Evolutionary conservation across 53 echinoderm and acorn worm genomes (phyloP), one percentile per base, ranked within the genome.

Genomic region (Zoroaster sp.): DNA sequence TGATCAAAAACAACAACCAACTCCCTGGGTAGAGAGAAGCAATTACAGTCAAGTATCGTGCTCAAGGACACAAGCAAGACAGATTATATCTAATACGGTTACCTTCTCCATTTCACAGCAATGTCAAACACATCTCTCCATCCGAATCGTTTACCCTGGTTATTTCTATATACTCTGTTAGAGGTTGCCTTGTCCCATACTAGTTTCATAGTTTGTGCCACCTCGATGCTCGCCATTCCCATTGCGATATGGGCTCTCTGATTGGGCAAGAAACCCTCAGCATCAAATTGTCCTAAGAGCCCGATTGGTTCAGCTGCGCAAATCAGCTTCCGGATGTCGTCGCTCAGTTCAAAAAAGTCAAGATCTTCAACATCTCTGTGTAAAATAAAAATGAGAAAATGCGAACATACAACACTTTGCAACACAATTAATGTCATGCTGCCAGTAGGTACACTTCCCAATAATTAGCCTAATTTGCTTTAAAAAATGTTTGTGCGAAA

Each of bases 71-170:
- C n/a, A n/a, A n/a, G n/a, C n/a, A n/a, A n/a, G n/a, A n/a, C n/a
- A n/a, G n/a, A n/a, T n/a, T n/a, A n/a, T n/a, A n/a, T n/a, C n/a
- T n/a, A n/a, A n/a, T n/a, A n/a, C n/a, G n/a, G n/a, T 46, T 66
- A 95, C 95, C 95, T 90, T 39, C 94, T 95, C 98, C 98, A 97
- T 34, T 94, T 97, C 35, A 97, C 88, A 5, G 94, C 89, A 10
- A 95, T 89, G 11, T 94, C 88, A 79, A 95, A 94, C 54, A 94
- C 25, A 72, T 95, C 98, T 65, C 91, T 80, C 98, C 98, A 97
- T 17, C 93, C 87, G 69, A 93, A 95, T 40, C 92, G 90, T 74
- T 77, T 97, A 18, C 97, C 94, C 41, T 92, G 49, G 20, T 42
- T 70, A 74, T 89, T 91, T 35, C 89, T 86, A 70, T 65, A 86